Percentiles rank a stretch among this genome's conserved stretches.
Conservation (phyloP, 2,888 invertebrate genomes). For the Machimus rusticus region DNA sequence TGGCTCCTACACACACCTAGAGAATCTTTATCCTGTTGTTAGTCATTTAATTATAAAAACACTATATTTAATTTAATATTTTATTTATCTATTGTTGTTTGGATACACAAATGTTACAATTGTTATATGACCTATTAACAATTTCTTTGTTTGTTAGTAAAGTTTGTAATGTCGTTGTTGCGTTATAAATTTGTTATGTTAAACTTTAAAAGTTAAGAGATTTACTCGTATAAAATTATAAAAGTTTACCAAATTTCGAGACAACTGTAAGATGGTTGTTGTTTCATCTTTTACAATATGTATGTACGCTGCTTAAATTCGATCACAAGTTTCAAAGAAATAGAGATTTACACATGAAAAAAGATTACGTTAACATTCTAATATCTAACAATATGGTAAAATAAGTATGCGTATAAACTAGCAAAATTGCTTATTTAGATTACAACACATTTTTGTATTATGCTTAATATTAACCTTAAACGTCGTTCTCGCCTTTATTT, state of each 20-base stretch:
- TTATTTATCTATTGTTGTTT: neutral
- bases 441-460: neutral
- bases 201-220: neutral
- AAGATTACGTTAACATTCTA: neutral
- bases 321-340: neutral
- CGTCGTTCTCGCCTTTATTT: neutral
- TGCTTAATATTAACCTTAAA: neutral
- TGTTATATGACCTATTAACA: neutral
- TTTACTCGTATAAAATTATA: conserved; percentile 24
- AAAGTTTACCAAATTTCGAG: conserved; percentile 2
- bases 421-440: neutral
- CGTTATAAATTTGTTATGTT: neutral
- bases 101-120: neutral
- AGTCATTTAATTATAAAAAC: neutral
- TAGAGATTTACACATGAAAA: neutral
- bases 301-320: neutral
- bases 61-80: neutral
- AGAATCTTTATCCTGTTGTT: too few species aligned
- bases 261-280: neutral
- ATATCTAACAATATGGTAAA: neutral
- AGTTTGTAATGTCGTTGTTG: neutral
- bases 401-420: neutral
- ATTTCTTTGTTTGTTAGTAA: neutral
- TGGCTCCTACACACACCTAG: too few species aligned
- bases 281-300: neutral